phyloP scores from a whole-genome alignment of 2,113 vertebrate species.

The Petromus typicus region DNA sequence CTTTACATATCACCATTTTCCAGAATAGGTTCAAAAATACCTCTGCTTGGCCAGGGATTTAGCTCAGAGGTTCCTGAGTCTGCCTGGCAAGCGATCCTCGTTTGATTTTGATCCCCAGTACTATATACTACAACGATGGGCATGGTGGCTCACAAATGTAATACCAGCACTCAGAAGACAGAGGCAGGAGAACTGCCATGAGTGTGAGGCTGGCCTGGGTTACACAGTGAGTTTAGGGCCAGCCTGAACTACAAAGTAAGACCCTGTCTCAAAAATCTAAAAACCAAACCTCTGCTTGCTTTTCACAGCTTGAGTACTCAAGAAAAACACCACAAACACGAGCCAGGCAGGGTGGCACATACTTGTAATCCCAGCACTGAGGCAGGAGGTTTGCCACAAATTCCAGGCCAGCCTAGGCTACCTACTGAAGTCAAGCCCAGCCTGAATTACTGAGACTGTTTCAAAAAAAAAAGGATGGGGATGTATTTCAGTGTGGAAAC shows the following conservation, averaged over 20 bases:
- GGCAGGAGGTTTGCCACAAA: neutral
- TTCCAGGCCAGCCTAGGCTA: neutral
- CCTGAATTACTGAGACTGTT: neutral
- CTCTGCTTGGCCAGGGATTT: too few species aligned
- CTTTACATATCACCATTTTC: neutral
- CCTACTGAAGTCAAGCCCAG: neutral
- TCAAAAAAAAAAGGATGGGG: neutral
- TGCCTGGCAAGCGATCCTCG: too few species aligned
- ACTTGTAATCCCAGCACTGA: neutral
- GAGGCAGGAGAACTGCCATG: too few species aligned
- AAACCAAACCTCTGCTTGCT: neutral
- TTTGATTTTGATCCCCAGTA: too few species aligned
- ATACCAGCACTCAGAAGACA: too few species aligned
- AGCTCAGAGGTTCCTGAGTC: too few species aligned
- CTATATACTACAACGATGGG: too few species aligned
- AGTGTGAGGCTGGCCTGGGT: too few species aligned
- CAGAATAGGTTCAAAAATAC: neutral
- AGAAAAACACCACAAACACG: neutral
- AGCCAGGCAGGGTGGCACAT: neutral
- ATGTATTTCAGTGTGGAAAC: neutral
- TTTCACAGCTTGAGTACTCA: neutral
- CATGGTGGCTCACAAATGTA: too few species aligned
- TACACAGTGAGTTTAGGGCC: too few species aligned
- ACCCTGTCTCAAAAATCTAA: too few species aligned
- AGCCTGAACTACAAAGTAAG: too few species aligned